Percentiles rank a stretch among this genome's conserved stretches.
phyloP scores from a whole-genome alignment of 1,140 invertebrate species.

The Apolygus lucorum region DNA sequence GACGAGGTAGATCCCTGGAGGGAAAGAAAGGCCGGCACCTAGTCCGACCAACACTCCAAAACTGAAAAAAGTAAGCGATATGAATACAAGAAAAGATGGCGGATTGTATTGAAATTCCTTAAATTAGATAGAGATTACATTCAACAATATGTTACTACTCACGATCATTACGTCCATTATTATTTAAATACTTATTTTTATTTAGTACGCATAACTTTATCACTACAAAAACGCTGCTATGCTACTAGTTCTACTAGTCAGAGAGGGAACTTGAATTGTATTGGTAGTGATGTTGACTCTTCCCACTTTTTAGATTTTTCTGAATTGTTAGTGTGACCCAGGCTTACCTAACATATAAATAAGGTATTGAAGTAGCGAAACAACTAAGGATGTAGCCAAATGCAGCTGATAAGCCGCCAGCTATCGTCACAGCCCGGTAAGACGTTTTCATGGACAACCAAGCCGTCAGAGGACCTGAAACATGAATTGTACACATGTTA shows the following conservation, averaged over 20 bases:
- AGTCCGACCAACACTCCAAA: constrained; percentile 72
- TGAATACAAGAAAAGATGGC: no score
- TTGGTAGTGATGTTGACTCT: no score
- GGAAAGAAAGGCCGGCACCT: constrained; percentile 70
- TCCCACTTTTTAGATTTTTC: no score
- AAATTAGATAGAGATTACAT: no score
- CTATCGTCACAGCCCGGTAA: constrained; percentile 78
- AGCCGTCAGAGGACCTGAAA: constrained; percentile 75
- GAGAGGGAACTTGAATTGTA: no score
- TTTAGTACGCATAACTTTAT: neutral
- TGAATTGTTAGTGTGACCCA: no score
- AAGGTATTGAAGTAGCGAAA: constrained; percentile 65
- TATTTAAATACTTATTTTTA: neutral
- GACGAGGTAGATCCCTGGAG: constrained; percentile 83
- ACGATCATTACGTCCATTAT: no score
- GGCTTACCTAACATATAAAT: constrained; percentile 68
- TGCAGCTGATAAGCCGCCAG: constrained; percentile 73
- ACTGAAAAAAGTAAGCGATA: constrained; percentile 43
- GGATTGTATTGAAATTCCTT: no score
- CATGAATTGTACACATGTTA: neutral
- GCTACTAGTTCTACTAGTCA: no score
- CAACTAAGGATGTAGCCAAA: constrained; percentile 77
- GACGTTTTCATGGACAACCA: constrained; percentile 83
- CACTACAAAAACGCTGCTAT: no score
- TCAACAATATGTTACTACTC: no score